phyloP scores from a whole-genome alignment of 2,888 invertebrate genomes.

The Polyommatus icarus region DNA sequence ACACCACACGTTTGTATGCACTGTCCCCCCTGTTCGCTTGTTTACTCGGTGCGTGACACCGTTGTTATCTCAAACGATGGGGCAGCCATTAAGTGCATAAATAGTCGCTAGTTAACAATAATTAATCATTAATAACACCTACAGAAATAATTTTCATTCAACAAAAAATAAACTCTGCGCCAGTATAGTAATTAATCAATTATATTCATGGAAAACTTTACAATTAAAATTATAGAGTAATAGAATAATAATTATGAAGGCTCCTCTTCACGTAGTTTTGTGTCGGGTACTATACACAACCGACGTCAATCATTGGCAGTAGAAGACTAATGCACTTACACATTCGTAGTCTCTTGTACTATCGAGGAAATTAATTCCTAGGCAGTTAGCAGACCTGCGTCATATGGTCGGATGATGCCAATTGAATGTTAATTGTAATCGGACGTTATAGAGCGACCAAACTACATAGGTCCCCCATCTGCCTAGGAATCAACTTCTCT shows the following conservation, averaged over 20 bases:
- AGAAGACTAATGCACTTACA: no score
- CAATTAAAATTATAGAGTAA: background rate
- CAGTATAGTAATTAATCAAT: background rate
- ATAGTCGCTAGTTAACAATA: slow-evolving; percentile 1
- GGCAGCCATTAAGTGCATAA: slow-evolving; percentile 39
- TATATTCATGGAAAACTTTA: slow-evolving; percentile 7
- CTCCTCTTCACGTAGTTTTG: no score
- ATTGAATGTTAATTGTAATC: no score
- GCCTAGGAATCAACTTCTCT: no score
- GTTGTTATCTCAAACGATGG: slow-evolving; percentile 47
- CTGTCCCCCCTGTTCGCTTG: background rate
- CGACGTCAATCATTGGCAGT: no score
- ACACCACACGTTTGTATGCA: slow-evolving; percentile 10
- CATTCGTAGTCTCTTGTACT: no score
- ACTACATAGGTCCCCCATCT: no score
- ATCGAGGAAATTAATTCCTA: no score
- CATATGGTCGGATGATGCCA: no score
- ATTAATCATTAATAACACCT: background rate
- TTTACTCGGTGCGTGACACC: slow-evolving; percentile 54
- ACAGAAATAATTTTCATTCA: background rate
- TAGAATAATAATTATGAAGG: background rate
- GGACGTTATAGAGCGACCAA: no score
- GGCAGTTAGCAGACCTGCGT: no score
- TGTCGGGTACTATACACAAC: no score
- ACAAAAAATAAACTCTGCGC: background rate